Evolutionary conservation across 2,113 vertebrate species (phyloP), one percentile per base, ranked within the genome.

Genomic region (Origma solitaria): DNA sequence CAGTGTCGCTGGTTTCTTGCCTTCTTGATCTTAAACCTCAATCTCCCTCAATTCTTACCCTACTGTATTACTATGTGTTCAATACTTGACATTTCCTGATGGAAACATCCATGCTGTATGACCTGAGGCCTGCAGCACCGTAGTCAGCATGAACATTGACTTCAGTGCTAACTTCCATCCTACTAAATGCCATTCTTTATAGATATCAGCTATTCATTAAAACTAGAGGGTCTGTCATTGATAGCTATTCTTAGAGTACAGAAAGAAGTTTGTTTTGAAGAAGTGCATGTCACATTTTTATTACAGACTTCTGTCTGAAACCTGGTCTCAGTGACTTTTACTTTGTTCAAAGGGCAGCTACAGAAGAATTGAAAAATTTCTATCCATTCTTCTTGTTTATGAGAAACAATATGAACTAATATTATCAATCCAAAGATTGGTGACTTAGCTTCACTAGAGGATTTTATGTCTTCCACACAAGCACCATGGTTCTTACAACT

Each of bases 281-380:
- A 65, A 60, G 22, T 31, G 37, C 10, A 7, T 11, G 24, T 19
- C 47, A 50, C 19, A 47, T 72, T 79, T 79, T 4, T 1, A 50
- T 56, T 50, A 70, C 25, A 69, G 45, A 20, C 15, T 85, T 87
- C 65, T 72, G 49, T 33, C n/a, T 76, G 65, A 79, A 71, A 71
- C 65, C n/a, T 72, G 25, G 15, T 86, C 28, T 77, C 60, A 68
- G 33, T 80, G 51, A 77, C 8, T 72, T 92, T 58, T 77, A 42
- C 15, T 86, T 92, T 86, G 56, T 66, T 83, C 66, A 72, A 87
- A 93, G 35, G 57, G 54, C 75, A 95, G 84, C 82, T 89, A 88
- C 9, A 38, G 37, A 92, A 82, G 13, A 62, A 62, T 7, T 61
- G 33, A 87, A 86, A 66, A 27, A 45, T 37, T 64, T 87, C 31